Conservation (phyloP, 2,113 vertebrate species). For the Ahaetulla prasina region DNA sequence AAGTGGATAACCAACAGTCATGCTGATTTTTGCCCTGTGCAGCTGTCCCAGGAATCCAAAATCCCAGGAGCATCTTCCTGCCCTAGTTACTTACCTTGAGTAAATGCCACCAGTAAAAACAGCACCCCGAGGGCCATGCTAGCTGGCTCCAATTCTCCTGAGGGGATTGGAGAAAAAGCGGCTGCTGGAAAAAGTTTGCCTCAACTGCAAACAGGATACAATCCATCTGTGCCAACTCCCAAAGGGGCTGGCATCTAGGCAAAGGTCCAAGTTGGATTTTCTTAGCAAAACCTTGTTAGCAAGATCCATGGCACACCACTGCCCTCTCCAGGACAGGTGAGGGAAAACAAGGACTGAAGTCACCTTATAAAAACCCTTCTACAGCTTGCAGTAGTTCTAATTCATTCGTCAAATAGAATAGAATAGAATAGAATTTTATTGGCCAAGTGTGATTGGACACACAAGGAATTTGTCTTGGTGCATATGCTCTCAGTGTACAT, state of each 20-base stretch:
- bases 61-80: too few species aligned
- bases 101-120: background rate
- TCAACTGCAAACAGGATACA: background rate
- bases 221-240: background rate
- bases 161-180: background rate
- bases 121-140: background rate
- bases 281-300: background rate
- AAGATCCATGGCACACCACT: too few species aligned
- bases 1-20: background rate
- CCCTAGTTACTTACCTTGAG: background rate
- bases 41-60: background rate
- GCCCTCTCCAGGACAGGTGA: conserved; percentile 8
- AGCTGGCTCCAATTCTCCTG: background rate
- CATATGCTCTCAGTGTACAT: too few species aligned
- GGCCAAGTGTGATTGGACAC: too few species aligned
- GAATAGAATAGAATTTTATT: too few species aligned
- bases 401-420: background rate
- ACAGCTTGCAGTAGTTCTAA: background rate
- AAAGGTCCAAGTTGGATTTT: background rate
- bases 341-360: background rate
- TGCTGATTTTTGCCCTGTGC: background rate
- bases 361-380: background rate
- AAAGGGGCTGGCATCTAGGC: background rate
- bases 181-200: background rate
- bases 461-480: too few species aligned